Evolutionary conservation across 2,797 vertebrate genomes (phyloP), one percentile per base, ranked within the genome.

Genomic region (Triplophysa yarkandensis): DNA sequence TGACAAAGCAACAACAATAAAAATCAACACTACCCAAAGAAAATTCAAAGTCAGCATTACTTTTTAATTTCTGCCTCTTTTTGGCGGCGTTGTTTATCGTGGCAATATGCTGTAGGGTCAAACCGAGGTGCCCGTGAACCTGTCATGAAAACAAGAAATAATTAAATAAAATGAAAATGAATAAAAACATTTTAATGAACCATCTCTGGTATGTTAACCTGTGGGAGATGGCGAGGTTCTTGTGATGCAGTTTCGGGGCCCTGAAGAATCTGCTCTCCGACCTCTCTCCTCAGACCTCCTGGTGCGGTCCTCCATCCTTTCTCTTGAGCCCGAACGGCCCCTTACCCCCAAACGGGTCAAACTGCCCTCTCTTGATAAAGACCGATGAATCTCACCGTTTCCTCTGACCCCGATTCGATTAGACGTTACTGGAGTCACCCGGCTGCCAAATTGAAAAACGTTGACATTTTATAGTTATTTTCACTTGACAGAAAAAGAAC

Each of bases 61-160:
- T 91, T 95, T 74, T 92, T 93, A 25, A 92, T 79, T 6, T 94
- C 92, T 0, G 88, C 62, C 58, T 97, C 95, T 77, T 87, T 92
- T 83, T 88, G 94, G 60, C 92, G 90, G 32, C 89, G 92, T 60
- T 95, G 93, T 70, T 91, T 89, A 81, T 95, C 94, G 80, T 93
- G 91, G 79, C 97, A 90, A 63, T 94, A 97, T 4, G 94, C 93
- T 0, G 96, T 97, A n/a, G 96, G 95, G 80, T 97, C 94, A 58
- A 97, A 98, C 25, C 94, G 93, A 10, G 91, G 82, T 0, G 19
- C 84, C 3, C 86, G 88, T 17, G 88, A 83, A 17, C 92, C 95
- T 96, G 80, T 7, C 27, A 60, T 30, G 43, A n/a, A n/a, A n/a
- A n/a, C 2, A 14, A 23, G 0, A 28, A 6, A 10, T 23, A 11